Conservation (phyloP, 2,113 vertebrate genomes). For the Oncorhynchus mykiss region DNA sequence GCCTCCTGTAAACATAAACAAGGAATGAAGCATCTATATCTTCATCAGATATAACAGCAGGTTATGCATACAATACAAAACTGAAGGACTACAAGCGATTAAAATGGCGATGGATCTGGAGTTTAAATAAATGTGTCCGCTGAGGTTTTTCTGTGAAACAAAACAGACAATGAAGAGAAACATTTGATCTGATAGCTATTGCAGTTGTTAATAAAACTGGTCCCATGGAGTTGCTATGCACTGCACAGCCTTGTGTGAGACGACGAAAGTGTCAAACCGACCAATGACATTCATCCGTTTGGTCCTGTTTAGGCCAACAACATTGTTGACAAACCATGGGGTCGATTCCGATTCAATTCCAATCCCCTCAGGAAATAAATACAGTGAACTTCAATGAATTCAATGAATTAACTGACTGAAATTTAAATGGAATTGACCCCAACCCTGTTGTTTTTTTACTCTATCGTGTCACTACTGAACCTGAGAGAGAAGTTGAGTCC, state of each 20-base stretch:
- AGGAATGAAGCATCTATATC: background rate
- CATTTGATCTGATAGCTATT: slow-evolving; percentile 25
- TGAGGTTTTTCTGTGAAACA: slow-evolving; percentile 17
- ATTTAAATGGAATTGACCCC: background rate
- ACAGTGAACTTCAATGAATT: background rate
- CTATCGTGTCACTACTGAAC: background rate
- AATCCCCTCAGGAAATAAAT: slow-evolving; percentile 5
- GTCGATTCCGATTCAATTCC: slow-evolving; percentile 8
- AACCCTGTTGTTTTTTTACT: background rate
- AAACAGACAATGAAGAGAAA: slow-evolving; percentile 29
- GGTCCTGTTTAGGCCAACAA: slow-evolving; percentile 11
- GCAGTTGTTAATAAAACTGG: slow-evolving; percentile 71
- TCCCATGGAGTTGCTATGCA: slow-evolving; percentile 79
- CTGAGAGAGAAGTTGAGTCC: background rate
- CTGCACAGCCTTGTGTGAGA: slow-evolving; percentile 79
- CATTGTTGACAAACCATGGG: slow-evolving; percentile 17
- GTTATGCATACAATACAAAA: background rate
- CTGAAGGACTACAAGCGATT: background rate
- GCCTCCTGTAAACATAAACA: slow-evolving; percentile 46
- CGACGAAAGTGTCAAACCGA: slow-evolving; percentile 18
- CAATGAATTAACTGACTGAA: background rate
- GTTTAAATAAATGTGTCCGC: slow-evolving; percentile 9
- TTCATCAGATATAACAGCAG: background rate
- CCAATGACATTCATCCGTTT: slow-evolving; percentile 9
- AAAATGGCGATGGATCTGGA: background rate